phyloP scores from a whole-genome alignment of 2,888 invertebrate genomes.

The Temnothorax rugatulus region DNA sequence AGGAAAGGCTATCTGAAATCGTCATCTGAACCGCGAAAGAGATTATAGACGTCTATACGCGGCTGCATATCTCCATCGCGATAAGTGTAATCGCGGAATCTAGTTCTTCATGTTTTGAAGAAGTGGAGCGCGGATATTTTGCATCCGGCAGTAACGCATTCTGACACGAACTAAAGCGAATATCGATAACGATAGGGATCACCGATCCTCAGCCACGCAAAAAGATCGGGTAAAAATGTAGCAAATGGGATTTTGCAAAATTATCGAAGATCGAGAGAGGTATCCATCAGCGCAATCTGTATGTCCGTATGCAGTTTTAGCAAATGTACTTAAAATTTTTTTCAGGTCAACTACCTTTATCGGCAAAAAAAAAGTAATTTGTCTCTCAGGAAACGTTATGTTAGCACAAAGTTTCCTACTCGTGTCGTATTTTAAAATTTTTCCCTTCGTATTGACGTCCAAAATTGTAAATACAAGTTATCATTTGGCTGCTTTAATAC shows the following conservation, averaged over 20 bases:
- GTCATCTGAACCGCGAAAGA: constrained; percentile 59
- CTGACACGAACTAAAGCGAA: constrained; percentile 55
- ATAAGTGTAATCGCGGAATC: constrained; percentile 56
- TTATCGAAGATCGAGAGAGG: constrained; percentile 34
- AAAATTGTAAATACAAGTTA: constrained; percentile 26
- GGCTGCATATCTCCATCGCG: constrained; percentile 46
- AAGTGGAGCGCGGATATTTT: constrained; percentile 57
- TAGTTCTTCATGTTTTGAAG: constrained; percentile 59
- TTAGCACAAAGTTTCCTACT: constrained; percentile 3
- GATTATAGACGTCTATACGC: constrained; percentile 59
- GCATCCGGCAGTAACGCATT: constrained; percentile 51
- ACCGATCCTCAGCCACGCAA: constrained; percentile 39
- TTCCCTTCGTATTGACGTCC: background rate
- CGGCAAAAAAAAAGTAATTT: constrained; percentile 9
- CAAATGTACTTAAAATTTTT: constrained; percentile 33
- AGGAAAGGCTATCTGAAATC: constrained; percentile 59
- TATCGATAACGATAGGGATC: constrained; percentile 55
- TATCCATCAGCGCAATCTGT: constrained; percentile 28
- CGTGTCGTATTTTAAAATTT: constrained; percentile 20
- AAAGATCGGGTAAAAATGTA: constrained; percentile 41
- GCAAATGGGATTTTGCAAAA: constrained; percentile 47
- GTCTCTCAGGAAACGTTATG: constrained; percentile 4
- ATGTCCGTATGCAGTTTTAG: constrained; percentile 30
- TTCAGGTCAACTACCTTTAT: constrained; percentile 22
- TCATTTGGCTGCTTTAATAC: constrained; percentile 12